Evolutionary conservation across 2,113 vertebrate genomes (phyloP), one percentile per base, ranked within the genome.

Genomic region (Castor canadensis): DNA sequence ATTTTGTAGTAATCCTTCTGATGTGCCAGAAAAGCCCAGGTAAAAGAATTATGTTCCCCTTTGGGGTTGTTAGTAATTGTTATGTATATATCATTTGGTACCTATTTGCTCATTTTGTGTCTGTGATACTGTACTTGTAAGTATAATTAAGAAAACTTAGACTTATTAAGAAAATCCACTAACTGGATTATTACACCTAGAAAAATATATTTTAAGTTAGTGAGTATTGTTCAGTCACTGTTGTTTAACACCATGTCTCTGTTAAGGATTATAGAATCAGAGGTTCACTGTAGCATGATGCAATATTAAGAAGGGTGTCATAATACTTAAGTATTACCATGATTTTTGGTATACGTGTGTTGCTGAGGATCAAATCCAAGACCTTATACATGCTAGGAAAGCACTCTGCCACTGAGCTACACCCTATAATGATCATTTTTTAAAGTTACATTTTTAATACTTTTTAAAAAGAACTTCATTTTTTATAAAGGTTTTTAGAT

Each of bases 1-100:
- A 5, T 99, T 99, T 98, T 99, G 99, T 98, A 99, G 99, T 95
- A 99, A 99, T 97, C 99, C 99, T 87, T 99, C 99, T 56, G 99
- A 99, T 98, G 99, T 98, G 52, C 99, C 99, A 72, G 98, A 98
- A 97, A 99, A 99, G 93, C 99, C 99, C 97, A 99, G 99, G 99
- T 99, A 99, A 98, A 43, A 76, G 87, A 84, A 40, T 83, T 93
- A 72, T 30, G 77, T 85, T 15, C 26, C 58, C 20, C 72, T 13
- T 71, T 77, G 45, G 15, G 71, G 69, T 19, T 95, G 67, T 82
- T 54, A 93, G 62, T 95, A 91, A 91, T 88, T 95, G 45, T 86
- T 86, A 76, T 84, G 49, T 91, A 38, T 94, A 6, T 62, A 75
- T 62, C 28, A 89, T 86, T 94, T 93, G 12, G 13, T 95, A 75